Base-by-base conservation (phyloP, 2,888 invertebrate genomes). In the Bruchidius siliquastri region DNA sequence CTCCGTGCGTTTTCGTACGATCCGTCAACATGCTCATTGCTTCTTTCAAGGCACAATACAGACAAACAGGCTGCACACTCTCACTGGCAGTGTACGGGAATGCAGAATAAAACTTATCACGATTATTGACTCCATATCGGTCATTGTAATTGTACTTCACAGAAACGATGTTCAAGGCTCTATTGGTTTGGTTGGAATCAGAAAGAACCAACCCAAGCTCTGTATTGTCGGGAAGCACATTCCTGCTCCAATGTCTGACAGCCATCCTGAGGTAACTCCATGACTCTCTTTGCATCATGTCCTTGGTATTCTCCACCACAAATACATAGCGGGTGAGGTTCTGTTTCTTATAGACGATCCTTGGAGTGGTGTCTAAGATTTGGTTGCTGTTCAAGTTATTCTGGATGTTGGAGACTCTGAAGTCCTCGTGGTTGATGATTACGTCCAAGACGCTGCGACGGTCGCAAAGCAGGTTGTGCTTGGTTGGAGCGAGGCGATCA, bases 391-490 rank as follows among this genome's bases (percentile, higher is more conserved):
- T 81, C 6, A 81, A 76, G 32, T 79, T 79, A 70, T 78, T 81
- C n/a, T 79, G 79, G 0, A 75, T 73, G 49, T 80, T 80, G 13
- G 77, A 75, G 1, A 79, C 80, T 21, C 10, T 68, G 79, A 91
- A 91, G 81, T 91, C 91, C 0, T 82, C 78, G 81, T 90, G 90
- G 74, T 86, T 85, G 26, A 88, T 82, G 73, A 91, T 90, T 21
- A 92, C 88, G 75, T 91, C 90, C 80, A 90, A 86, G 0, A 90
- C 89, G 80, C 90, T 90, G 69, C 88, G 87, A 26, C 90, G 87
- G 73, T 89, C 87, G 82, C 92, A 92, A 22, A 92, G 85, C 49
- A 89, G 87, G 83, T 92, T 92, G 76, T 92, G 92, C 83, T 91
- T 91, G 22, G 91, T 92, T 0, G 92, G 92, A 0, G 91, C 90